Conservation (phyloP, 2,113 vertebrate species). For the Myocastor coypus region DNA sequence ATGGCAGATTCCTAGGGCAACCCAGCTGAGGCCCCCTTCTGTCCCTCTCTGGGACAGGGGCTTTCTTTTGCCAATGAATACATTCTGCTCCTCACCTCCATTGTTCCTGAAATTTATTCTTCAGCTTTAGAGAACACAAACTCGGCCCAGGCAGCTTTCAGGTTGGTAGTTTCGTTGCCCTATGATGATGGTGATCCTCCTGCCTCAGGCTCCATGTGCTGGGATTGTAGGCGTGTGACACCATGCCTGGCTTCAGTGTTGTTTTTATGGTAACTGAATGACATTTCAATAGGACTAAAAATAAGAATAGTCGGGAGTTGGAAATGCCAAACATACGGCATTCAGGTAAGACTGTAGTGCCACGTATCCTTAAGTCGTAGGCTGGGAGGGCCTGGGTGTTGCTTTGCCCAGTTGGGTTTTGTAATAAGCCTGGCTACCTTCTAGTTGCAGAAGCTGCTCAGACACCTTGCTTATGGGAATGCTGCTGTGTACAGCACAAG, state of each 20-base stretch:
- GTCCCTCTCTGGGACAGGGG: too few species aligned
- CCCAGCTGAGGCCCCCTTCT: too few species aligned
- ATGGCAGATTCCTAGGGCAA: too few species aligned
- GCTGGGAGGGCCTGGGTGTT: neutral
- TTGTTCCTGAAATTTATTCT: too few species aligned
- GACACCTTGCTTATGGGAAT: rapidly evolving
- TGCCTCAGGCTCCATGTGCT: neutral
- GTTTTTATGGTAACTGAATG: neutral
- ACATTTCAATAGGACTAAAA: neutral
- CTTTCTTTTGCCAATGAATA: too few species aligned
- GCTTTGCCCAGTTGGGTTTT: neutral
- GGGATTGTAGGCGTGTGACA: neutral
- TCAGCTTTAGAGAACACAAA: too few species aligned
- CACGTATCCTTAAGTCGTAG: neutral
- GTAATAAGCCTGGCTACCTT: rapidly evolving
- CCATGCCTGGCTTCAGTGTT: neutral
- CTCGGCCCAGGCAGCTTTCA: too few species aligned
- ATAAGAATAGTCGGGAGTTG: neutral
- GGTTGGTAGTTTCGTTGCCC: too few species aligned
- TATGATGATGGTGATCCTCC: neutral
- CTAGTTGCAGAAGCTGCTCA: neutral
- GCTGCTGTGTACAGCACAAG: neutral
- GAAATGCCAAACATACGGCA: slow-evolving; percentile 6
- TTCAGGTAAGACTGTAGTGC: neutral
- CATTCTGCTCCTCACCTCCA: too few species aligned